Evolutionary conservation across 2,797 vertebrate genomes (phyloP).

Genomic region (Semaprochilodus insignis): DNA sequence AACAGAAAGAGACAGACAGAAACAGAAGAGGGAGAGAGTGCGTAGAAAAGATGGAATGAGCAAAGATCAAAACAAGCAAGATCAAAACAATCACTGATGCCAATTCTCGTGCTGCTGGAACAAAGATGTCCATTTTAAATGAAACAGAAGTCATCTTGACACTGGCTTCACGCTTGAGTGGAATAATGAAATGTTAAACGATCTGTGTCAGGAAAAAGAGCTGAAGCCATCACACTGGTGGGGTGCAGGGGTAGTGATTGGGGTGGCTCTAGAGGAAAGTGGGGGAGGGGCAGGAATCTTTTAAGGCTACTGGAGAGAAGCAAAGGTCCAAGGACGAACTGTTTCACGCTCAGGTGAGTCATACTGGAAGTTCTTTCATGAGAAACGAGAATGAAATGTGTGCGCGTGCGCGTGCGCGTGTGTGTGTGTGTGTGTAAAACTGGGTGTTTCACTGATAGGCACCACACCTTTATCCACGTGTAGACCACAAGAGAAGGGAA

Average conservation of each 20-base stretch:
- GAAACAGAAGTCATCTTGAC: conserved; percentile 52
- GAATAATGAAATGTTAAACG: conserved; percentile 66
- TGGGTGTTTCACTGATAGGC: not conserved
- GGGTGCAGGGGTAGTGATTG: conserved; percentile 6
- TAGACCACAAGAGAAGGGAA: not conserved
- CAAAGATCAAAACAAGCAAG: conserved; percentile 18
- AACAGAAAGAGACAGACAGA: not conserved
- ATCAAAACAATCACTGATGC: not conserved
- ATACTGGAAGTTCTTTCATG: conserved; percentile 45
- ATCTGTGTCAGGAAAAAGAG: conserved; percentile 56
- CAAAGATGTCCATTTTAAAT: conserved; percentile 46
- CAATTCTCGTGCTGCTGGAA: conserved; percentile 30
- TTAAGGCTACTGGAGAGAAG: conserved; percentile 6
- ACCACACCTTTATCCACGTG: not conserved
- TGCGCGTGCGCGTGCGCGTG: conserved; percentile 12
- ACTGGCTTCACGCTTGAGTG: conserved; percentile 45
- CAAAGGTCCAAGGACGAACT: conserved; percentile 50
- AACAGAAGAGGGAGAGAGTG: not conserved
- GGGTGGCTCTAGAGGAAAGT: conserved; percentile 38
- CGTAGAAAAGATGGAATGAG: not conserved
- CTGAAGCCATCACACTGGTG: conserved; percentile 48
- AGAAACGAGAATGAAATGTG: conserved; percentile 44
- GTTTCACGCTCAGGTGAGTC: conserved; percentile 59
- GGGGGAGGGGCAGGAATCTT: not conserved
- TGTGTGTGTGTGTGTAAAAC: conserved; percentile 7